phyloP scores from a whole-genome alignment of 2,888 invertebrate species.

The Deilephila porcellus region DNA sequence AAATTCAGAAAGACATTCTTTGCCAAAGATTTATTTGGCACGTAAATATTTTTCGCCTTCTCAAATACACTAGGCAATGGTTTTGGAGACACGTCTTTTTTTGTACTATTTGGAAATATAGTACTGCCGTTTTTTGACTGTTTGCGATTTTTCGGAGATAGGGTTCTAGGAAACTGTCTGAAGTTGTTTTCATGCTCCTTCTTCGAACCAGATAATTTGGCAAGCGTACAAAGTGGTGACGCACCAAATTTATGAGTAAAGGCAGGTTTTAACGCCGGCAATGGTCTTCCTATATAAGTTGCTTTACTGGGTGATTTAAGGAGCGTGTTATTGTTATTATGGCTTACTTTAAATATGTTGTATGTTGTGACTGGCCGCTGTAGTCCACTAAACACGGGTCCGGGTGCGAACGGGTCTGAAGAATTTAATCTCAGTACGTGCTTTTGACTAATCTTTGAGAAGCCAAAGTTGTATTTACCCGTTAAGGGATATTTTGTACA shows the following conservation, averaged over 20 bases:
- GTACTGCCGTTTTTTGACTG: slow-evolving; percentile 58
- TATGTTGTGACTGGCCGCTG: slow-evolving; percentile 74
- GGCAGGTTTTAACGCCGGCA: slow-evolving; percentile 73
- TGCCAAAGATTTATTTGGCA: slow-evolving; percentile 75
- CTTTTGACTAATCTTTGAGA: slow-evolving; percentile 70
- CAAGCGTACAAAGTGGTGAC: slow-evolving; percentile 67
- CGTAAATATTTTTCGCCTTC: slow-evolving; percentile 75
- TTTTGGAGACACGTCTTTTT: slow-evolving; percentile 68
- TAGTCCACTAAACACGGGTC: slow-evolving; percentile 80
- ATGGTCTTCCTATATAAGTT: slow-evolving; percentile 60
- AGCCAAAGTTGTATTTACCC: slow-evolving; percentile 72
- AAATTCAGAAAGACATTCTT: slow-evolving; percentile 80
- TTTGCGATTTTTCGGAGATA: slow-evolving; percentile 72
- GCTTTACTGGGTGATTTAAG: slow-evolving; percentile 72
- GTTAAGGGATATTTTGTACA: slow-evolving; percentile 74
- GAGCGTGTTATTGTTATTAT: slow-evolving; percentile 76
- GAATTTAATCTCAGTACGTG: slow-evolving; percentile 68
- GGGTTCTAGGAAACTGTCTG: slow-evolving; percentile 58
- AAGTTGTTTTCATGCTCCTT: slow-evolving; percentile 65
- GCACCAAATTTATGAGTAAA: slow-evolving; percentile 80
- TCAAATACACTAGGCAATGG: slow-evolving; percentile 73
- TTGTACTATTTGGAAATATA: slow-evolving; percentile 53
- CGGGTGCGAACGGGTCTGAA: slow-evolving; percentile 80
- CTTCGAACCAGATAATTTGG: slow-evolving; percentile 59
- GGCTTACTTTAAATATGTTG: slow-evolving; percentile 78